Conservation (phyloP, 2,797 vertebrate species). For the Brachyrhaphis roseni region DNA sequence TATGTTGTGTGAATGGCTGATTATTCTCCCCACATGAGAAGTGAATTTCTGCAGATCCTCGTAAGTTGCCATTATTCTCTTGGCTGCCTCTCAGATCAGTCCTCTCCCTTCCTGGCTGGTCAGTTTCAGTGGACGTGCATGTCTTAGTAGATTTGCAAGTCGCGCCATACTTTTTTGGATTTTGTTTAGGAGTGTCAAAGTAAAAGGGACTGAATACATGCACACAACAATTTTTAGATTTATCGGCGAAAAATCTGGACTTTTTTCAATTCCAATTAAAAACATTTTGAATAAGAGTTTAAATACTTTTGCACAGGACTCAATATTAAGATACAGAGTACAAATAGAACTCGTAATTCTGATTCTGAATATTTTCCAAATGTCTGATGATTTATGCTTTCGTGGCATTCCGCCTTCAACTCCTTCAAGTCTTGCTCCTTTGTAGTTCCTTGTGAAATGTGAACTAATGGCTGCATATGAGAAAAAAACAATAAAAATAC, state of each 20-base stretch:
- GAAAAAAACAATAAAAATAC: conserved; percentile 32
- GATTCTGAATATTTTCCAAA: conserved; percentile 55
- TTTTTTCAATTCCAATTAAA: neutral
- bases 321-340: neutral
- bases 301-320: neutral
- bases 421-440: conserved; percentile 43
- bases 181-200: neutral
- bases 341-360: conserved; percentile 58
- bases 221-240: neutral
- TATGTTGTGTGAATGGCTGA: neutral
- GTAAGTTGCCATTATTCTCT: neutral
- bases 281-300: neutral
- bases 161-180: neutral
- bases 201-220: neutral
- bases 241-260: neutral
- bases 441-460: conserved; percentile 11
- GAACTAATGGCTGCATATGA: conserved; percentile 23
- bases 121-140: neutral
- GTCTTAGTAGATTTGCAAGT: neutral
- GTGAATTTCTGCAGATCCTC: neutral
- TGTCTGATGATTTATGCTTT: conserved; percentile 54
- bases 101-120: neutral
- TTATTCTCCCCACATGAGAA: neutral
- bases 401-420: conserved; percentile 47
- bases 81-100: neutral